Conservation (phyloP, 2,797 vertebrate genomes). For the Coluber constrictor region DNA sequence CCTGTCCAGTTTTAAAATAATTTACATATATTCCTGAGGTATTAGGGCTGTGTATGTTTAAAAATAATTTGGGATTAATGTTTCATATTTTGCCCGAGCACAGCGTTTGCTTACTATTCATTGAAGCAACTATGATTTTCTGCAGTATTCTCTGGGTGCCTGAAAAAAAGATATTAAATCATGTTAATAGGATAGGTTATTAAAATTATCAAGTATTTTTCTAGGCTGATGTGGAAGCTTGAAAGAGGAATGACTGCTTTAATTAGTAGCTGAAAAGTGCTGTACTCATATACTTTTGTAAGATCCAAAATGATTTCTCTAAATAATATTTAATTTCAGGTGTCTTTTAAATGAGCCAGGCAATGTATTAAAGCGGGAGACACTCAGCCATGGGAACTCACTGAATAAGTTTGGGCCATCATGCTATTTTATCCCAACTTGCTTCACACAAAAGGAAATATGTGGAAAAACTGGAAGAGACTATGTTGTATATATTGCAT, state of each 20-base stretch:
- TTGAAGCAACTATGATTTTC: background rate
- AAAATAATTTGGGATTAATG: background rate
- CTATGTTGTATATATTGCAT: background rate
- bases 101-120: background rate
- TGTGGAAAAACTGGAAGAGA: background rate
- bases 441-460: background rate
- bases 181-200: background rate
- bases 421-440: background rate
- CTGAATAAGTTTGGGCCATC: background rate
- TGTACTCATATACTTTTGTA: background rate
- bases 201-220: background rate
- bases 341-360: background rate
- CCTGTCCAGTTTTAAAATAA: background rate
- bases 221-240: background rate
- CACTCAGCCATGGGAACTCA: background rate
- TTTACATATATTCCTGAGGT: background rate
- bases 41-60: background rate
- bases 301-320: background rate
- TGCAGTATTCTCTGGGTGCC: background rate
- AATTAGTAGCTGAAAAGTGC: background rate
- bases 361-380: background rate
- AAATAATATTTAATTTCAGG: background rate
- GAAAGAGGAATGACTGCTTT: background rate
- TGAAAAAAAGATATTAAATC: background rate
- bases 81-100: background rate